phyloP scores from a whole-genome alignment of 2,113 vertebrate species.

The Elachura formosa region DNA sequence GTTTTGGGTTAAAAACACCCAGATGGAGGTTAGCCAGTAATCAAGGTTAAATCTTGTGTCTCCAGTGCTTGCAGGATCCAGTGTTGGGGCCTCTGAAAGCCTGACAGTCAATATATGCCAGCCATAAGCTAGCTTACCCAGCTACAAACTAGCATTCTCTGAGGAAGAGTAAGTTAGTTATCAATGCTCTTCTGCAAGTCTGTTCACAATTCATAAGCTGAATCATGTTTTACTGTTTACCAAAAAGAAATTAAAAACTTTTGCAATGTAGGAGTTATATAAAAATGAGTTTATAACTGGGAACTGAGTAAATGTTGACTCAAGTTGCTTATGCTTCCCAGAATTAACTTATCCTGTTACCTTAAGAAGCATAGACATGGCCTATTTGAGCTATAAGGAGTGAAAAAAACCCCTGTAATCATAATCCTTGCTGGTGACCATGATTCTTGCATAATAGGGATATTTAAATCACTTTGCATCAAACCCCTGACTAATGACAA shows the following conservation, averaged over 20 bases:
- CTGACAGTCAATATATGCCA: background rate
- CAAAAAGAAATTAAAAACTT: background rate
- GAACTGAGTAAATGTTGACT: background rate
- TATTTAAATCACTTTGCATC: background rate
- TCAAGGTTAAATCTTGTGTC: background rate
- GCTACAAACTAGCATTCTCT: background rate
- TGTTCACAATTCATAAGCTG: background rate
- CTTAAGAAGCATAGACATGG: background rate
- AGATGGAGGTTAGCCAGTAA: background rate
- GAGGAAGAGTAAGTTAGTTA: background rate
- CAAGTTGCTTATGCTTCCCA: accelerated
- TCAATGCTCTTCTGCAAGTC: background rate
- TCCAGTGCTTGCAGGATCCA: background rate
- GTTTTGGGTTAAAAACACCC: background rate
- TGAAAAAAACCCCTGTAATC: background rate
- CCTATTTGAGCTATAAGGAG: background rate
- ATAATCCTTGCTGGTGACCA: background rate
- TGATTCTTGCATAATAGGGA: background rate
- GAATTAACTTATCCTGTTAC: background rate
- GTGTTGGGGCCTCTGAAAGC: background rate
- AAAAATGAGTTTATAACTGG: background rate
- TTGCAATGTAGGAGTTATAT: background rate
- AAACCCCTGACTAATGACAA: background rate
- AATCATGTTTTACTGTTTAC: background rate
- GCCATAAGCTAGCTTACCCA: background rate